Conservation (phyloP, 92 coral and sea anemone genomes). For the Zoanthus gigantus region DNA sequence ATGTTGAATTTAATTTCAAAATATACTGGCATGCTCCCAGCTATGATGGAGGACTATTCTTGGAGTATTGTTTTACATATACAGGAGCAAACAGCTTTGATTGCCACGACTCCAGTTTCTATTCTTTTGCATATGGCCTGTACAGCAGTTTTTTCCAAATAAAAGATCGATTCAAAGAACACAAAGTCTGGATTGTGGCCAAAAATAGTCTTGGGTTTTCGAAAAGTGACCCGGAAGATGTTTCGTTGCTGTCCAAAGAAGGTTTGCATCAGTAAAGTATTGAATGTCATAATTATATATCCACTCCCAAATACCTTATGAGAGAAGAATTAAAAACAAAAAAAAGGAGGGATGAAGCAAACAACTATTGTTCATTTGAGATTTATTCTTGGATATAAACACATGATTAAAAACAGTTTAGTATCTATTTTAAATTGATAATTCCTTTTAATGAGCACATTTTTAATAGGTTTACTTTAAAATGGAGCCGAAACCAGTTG, state of each 20-base stretch:
- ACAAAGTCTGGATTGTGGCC: conserved; percentile 20
- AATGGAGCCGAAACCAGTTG: too few species aligned
- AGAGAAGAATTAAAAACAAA: too few species aligned
- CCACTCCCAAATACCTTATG: too few species aligned
- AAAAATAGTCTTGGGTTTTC: neutral
- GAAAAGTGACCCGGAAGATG: neutral
- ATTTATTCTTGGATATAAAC: too few species aligned
- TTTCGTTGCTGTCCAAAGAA: neutral
- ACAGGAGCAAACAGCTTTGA: neutral
- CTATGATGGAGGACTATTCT: conserved; percentile 25
- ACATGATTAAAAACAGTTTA: too few species aligned
- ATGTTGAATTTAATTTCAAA: neutral
- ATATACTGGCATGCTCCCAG: conserved; percentile 16
- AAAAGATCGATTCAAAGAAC: neutral
- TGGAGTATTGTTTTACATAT: neutral
- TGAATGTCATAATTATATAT: too few species aligned
- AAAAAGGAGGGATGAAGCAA: too few species aligned
- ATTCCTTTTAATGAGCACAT: too few species aligned
- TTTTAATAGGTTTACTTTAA: too few species aligned
- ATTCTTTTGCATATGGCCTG: neutral
- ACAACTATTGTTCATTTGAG: too few species aligned
- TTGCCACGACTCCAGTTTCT: neutral
- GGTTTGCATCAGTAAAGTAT: neutral
- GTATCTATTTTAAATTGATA: too few species aligned
- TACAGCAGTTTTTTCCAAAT: neutral